phyloP scores from a whole-genome alignment of 1,140 invertebrate genomes.

The Drosophila malerkotliana region DNA sequence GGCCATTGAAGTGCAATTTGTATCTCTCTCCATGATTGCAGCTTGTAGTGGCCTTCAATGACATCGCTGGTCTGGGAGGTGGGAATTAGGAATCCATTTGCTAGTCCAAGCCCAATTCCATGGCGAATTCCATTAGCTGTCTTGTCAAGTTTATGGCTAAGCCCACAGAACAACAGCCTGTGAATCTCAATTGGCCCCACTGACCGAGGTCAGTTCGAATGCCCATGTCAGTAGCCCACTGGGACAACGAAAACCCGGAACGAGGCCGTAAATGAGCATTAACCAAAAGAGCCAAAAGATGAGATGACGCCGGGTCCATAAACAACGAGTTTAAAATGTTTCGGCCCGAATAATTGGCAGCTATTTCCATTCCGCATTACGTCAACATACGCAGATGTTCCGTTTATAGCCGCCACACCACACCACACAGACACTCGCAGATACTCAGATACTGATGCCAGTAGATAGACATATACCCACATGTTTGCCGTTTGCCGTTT shows the following conservation, averaged over 20 bases:
- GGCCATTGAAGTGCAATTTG: slow-evolving; percentile 41
- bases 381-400: slow-evolving; percentile 61
- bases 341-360: slow-evolving; percentile 42
- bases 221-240: slow-evolving; percentile 6
- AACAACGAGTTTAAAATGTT: slow-evolving; percentile 59
- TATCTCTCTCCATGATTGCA: slow-evolving; percentile 13
- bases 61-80: slow-evolving; percentile 22
- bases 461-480: slow-evolving; percentile 49
- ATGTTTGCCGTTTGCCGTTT: slow-evolving; percentile 53
- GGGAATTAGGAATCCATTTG: slow-evolving; percentile 31
- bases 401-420: slow-evolving; percentile 16
- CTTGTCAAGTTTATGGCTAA: slow-evolving; percentile 31
- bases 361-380: slow-evolving; percentile 74
- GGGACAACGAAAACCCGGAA: slow-evolving; percentile 6
- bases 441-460: slow-evolving; percentile 2
- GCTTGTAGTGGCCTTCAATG: slow-evolving; percentile 28
- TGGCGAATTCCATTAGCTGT: slow-evolving; percentile 4
- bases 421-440: not conserved
- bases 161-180: not conserved
- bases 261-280: slow-evolving; percentile 9
- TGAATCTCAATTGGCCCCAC: slow-evolving; percentile 14
- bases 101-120: slow-evolving; percentile 24
- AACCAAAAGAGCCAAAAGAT: slow-evolving; percentile 15
- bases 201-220: not conserved
- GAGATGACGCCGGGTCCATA: slow-evolving; percentile 14